A percentile compares a stretch with the other conserved stretches of the same genome.
These are phyloP conservation scores for Netelia virgata DNA, from an alignment of 2,888 invertebrate species.

Conservation along the genomic window DNA sequence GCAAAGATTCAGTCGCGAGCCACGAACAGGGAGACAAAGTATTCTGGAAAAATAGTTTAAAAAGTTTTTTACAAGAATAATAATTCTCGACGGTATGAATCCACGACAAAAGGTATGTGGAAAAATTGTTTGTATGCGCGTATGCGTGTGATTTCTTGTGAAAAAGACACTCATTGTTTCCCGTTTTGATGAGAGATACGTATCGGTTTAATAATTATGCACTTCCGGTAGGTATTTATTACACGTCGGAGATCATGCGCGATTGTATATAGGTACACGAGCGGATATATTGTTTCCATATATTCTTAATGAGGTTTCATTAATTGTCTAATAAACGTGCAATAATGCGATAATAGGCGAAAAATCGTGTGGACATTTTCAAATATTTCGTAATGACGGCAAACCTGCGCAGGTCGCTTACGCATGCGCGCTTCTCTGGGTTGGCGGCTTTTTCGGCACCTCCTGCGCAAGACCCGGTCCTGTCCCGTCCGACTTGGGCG, in stretches of 20 bases:
- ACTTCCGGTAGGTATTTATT: constrained; percentile 56
- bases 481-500: too few species aligned
- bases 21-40: background rate
- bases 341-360: background rate
- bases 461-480: background rate
- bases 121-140: background rate
- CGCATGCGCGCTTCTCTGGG: background rate
- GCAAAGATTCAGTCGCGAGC: background rate
- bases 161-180: constrained; percentile 44
- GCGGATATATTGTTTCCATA: too few species aligned
- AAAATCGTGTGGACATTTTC: background rate
- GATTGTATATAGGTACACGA: too few species aligned
- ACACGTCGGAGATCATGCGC: background rate
- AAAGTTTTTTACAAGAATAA: background rate
- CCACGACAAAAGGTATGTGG: constrained; percentile 39
- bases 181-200: constrained; percentile 18
- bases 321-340: background rate
- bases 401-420: background rate
- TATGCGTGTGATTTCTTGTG: constrained; percentile 46
- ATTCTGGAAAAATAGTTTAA: background rate
- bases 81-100: constrained; percentile 38
- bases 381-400: too few species aligned
- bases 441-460: background rate
- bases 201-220: constrained; percentile 48
- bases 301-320: too few species aligned